Conservation (phyloP, 2,797 vertebrate species). For the Amblyopsis hoosieri region DNA sequence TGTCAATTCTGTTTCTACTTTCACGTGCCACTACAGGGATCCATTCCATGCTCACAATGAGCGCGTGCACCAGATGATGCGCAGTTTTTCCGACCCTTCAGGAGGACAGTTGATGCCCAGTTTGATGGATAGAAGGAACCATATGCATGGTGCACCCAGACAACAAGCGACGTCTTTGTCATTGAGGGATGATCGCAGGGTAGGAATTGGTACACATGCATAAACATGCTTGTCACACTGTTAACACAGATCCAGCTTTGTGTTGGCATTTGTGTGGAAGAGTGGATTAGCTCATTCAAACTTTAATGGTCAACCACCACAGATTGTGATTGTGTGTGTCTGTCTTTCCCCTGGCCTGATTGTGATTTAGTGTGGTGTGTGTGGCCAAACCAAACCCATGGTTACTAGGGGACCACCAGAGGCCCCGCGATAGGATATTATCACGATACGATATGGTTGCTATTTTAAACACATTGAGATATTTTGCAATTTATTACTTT, state of each 20-base stretch:
- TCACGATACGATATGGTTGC: no score
- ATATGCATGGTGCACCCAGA: constrained; percentile 21
- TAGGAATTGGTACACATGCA: constrained; percentile 64
- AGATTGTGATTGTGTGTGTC: background rate
- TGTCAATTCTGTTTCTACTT: background rate
- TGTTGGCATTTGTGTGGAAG: background rate
- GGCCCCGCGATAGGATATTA: no score
- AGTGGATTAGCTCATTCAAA: background rate
- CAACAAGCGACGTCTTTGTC: constrained; percentile 53
- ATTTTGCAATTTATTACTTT: no score
- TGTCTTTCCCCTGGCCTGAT: background rate
- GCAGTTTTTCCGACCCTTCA: constrained; percentile 85
- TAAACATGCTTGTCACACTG: constrained; percentile 4
- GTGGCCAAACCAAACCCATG: no score
- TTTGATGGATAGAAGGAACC: constrained; percentile 71
- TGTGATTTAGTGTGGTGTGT: constrained; percentile 4
- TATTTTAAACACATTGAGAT: no score
- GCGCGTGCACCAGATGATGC: constrained; percentile 84
- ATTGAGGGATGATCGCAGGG: constrained; percentile 69
- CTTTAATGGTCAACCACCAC: background rate
- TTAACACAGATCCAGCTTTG: background rate
- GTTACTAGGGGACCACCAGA: no score
- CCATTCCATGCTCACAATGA: constrained; percentile 86
- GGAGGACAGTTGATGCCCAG: constrained; percentile 75
- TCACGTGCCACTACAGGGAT: constrained; percentile 76